A percentile compares a stretch with the other conserved stretches of the same genome.
phyloP scores from a whole-genome alignment of 2,113 vertebrate species.

The Megaptera novaeangliae region DNA sequence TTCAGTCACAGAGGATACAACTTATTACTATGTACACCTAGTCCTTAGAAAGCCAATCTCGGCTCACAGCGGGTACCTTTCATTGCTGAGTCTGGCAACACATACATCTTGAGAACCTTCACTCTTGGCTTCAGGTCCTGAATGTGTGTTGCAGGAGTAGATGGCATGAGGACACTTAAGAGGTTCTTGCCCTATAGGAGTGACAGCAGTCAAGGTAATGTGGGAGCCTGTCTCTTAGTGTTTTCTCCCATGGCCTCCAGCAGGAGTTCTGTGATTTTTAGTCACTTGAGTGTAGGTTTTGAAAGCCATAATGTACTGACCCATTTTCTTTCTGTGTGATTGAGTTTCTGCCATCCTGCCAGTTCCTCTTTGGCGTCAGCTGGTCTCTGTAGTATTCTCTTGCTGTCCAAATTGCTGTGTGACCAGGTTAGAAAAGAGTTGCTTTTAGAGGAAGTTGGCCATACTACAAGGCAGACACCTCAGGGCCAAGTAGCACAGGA shows the following conservation, averaged over 20 bases:
- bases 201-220: background rate
- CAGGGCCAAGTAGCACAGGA: constrained; percentile 4
- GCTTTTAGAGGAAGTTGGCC: constrained; percentile 58
- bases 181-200: background rate
- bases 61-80: background rate
- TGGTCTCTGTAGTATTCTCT: constrained; percentile 56
- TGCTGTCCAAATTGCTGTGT: constrained; percentile 53
- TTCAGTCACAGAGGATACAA: constrained; percentile 26
- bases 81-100: background rate
- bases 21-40: background rate
- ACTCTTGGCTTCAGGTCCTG: background rate
- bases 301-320: constrained; percentile 54
- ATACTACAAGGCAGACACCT: constrained; percentile 10
- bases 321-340: constrained; percentile 59
- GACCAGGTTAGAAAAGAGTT: constrained; percentile 63
- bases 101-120: background rate
- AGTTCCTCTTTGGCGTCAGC: constrained; percentile 42
- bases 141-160: background rate
- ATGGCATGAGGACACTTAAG: background rate
- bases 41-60: background rate
- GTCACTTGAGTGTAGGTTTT: constrained; percentile 11
- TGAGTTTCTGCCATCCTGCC: constrained; percentile 64
- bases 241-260: background rate
- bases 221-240: background rate
- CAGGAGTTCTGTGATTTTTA: background rate